Conservation (phyloP, 2,113 vertebrate genomes). For the Melanostigma gelatinosum region DNA sequence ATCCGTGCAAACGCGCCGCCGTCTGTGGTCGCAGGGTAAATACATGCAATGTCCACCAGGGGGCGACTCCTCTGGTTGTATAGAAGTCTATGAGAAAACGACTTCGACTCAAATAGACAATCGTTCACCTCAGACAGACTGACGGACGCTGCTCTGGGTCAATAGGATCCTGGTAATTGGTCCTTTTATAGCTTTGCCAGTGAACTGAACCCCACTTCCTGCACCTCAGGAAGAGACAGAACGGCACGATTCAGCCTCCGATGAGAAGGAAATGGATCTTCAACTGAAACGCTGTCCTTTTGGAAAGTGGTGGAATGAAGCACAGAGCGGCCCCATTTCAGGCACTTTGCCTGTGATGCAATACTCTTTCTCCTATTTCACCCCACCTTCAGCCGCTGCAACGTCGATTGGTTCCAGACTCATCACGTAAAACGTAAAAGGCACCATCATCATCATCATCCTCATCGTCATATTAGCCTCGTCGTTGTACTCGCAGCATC, state of each 20-base stretch:
- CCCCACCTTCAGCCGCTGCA: not conserved
- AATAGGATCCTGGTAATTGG: too few relatives aligned
- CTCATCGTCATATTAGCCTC: slow-evolving; percentile 25
- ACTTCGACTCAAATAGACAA: too few relatives aligned
- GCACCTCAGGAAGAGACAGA: slow-evolving; percentile 3
- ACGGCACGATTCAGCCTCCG: not conserved
- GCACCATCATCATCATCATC: not conserved
- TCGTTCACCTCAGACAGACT: too few relatives aligned
- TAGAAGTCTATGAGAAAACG: too few relatives aligned
- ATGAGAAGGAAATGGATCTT: not conserved
- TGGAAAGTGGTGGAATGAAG: not conserved
- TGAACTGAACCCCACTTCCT: not conserved
- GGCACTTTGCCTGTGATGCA: not conserved
- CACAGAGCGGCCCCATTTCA: not conserved
- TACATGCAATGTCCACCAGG: too few relatives aligned
- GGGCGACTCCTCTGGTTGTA: too few relatives aligned
- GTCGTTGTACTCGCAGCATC: slow-evolving; percentile 47
- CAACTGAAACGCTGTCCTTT: not conserved
- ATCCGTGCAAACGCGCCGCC: not conserved
- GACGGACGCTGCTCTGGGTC: too few relatives aligned
- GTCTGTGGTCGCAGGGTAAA: too few relatives aligned
- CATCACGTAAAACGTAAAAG: slow-evolving; percentile 6
- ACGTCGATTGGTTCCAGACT: not conserved
- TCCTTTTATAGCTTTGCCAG: not conserved
- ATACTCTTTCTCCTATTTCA: not conserved